Percentiles rank a stretch among this genome's conserved stretches.
phyloP scores from a whole-genome alignment of 37 sponge, comb jelly and placozoan species.

The Crambe crambe region DNA sequence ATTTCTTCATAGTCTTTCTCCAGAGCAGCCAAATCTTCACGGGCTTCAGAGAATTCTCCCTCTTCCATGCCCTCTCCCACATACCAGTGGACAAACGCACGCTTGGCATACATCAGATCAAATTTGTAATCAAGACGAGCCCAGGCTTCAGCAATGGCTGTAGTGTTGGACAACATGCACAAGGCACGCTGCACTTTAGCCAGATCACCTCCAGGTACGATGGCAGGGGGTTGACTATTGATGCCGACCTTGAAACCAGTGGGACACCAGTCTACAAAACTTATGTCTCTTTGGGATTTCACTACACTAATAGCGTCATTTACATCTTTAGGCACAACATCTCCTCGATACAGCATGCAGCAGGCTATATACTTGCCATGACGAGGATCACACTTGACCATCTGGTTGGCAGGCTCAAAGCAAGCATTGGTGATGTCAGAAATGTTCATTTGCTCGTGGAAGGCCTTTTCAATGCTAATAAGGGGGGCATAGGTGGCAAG shows the following conservation, averaged over 20 bases:
- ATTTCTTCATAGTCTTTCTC: no score
- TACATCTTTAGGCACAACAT: constrained; percentile 95
- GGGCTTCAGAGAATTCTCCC: no score
- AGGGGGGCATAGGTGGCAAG: constrained; percentile 90
- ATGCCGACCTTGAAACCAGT: constrained; percentile 98
- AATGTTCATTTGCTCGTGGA: constrained; percentile 87
- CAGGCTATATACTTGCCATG: constrained; percentile 97
- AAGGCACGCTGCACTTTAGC: constrained; percentile 93
- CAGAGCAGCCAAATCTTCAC: no score
- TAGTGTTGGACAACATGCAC: no score
- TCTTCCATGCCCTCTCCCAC: no score
- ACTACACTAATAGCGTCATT: constrained; percentile 89
- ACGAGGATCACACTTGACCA: constrained; percentile 95
- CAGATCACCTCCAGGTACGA: constrained; percentile 91
- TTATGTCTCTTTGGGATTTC: constrained; percentile 88
- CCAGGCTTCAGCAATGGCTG: no score
- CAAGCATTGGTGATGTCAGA: constrained; percentile 86
- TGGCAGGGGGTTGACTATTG: constrained; percentile 96
- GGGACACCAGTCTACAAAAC: constrained; percentile 97
- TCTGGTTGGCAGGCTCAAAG: constrained; percentile 90
- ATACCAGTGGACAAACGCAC: no score
- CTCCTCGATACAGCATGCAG: constrained; percentile 91
- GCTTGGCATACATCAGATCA: no score
- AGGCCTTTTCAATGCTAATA: constrained; percentile 84
- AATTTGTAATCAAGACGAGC: no score